These are phyloP conservation scores for Trematomus bernacchii DNA, from an alignment of 2,797 vertebrate species.

Conservation along the genomic window DNA sequence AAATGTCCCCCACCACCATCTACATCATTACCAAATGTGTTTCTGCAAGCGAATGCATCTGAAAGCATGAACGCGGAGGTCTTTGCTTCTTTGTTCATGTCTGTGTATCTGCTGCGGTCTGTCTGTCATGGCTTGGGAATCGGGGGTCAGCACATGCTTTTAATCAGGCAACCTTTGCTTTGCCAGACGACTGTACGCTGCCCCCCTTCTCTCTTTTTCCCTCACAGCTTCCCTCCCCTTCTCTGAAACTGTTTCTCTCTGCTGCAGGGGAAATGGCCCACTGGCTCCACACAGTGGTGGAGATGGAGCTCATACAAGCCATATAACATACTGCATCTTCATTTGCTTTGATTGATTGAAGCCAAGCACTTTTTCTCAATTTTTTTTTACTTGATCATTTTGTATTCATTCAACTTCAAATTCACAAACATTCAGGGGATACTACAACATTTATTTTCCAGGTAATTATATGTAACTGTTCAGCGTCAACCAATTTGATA, in stretches of 20 bases:
- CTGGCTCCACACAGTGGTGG: conserved; percentile 64
- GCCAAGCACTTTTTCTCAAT: not conserved
- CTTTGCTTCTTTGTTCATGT: conserved; percentile 52
- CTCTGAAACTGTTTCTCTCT: conserved; percentile 30
- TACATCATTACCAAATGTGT: conserved; percentile 59
- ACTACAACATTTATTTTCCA: not conserved
- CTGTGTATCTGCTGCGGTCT: conserved; percentile 58
- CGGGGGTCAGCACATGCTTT: conserved; percentile 73
- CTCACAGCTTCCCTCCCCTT: conserved; percentile 6
- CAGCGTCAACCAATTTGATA: too few relatives aligned
- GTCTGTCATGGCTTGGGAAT: conserved; percentile 63
- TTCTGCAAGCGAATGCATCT: conserved; percentile 16
- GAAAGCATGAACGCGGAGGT: conserved; percentile 28
- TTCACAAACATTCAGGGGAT: not conserved
- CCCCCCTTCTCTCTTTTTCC: conserved; percentile 25
- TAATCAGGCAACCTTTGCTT: conserved; percentile 64
- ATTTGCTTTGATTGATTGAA: not conserved
- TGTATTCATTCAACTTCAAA: not conserved
- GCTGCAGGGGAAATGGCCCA: conserved; percentile 42
- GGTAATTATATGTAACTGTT: not conserved
- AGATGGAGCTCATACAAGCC: not conserved
- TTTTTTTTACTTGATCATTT: not conserved
- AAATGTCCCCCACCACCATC: conserved; percentile 6
- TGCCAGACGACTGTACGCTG: conserved; percentile 55
- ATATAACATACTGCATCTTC: not conserved